Evolutionary conservation across 1,140 invertebrate species (phyloP).

Genomic region (Sinella curviseta): DNA sequence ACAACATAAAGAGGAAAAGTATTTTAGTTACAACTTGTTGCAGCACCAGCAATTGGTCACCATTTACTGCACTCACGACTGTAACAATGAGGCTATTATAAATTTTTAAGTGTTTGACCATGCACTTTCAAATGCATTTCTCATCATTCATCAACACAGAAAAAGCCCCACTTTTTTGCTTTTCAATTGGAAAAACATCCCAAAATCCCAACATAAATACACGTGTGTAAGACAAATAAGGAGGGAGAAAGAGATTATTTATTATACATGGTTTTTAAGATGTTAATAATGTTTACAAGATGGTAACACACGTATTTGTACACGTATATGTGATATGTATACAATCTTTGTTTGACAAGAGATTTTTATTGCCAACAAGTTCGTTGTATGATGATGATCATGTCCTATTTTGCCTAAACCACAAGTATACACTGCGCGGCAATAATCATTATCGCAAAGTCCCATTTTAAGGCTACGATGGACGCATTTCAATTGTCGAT

Average conservation of each 20-base stretch:
- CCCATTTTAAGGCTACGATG: neutral
- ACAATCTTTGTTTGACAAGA: neutral
- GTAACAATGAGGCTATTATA: too few species aligned
- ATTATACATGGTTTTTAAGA: too few species aligned
- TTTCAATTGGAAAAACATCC: too few species aligned
- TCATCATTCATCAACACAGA: too few species aligned
- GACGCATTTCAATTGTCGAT: slow-evolving; percentile 11
- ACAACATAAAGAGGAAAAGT: too few species aligned
- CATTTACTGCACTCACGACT: neutral
- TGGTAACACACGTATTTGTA: too few species aligned
- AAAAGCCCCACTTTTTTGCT: neutral
- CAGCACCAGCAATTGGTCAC: too few species aligned
- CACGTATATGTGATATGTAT: neutral
- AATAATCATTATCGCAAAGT: neutral
- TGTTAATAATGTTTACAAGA: too few species aligned
- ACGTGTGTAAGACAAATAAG: neutral
- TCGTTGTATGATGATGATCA: neutral
- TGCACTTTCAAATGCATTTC: neutral
- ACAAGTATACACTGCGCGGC: neutral
- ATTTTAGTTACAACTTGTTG: neutral
- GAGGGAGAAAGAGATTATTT: too few species aligned
- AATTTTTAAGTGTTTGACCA: neutral
- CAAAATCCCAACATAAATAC: neutral
- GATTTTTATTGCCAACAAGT: neutral
- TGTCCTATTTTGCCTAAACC: slow-evolving; percentile 16